A percentile compares a stretch with the other conserved stretches of the same genome.
phyloP scores from a whole-genome alignment of 2,113 vertebrate species.

The Spermophilus dauricus region DNA sequence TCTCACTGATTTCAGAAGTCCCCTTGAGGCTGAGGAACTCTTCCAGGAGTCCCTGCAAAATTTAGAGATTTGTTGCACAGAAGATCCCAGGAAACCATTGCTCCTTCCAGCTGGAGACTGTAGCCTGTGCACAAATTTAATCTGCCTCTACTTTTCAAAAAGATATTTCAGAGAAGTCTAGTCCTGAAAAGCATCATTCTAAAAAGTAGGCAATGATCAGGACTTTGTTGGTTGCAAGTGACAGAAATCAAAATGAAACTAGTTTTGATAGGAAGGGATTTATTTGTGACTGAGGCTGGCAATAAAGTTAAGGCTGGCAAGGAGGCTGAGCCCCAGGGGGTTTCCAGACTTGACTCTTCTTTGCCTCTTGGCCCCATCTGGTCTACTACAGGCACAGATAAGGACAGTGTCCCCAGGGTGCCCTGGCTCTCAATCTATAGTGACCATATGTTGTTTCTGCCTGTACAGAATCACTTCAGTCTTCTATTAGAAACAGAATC shows the following conservation, averaged over 20 bases:
- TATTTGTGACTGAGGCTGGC: neutral
- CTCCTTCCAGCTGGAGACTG: neutral
- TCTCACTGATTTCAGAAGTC: constrained; percentile 3
- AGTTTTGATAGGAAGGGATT: neutral
- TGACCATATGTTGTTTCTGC: neutral
- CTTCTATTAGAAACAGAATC: neutral
- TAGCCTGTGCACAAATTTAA: neutral
- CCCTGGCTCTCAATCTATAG: neutral
- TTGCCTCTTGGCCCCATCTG: neutral
- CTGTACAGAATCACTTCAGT: neutral
- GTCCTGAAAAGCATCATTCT: neutral
- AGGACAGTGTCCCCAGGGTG: neutral
- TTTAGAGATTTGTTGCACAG: neutral
- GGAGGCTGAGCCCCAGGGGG: neutral
- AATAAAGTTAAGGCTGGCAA: neutral
- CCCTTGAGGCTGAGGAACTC: neutral
- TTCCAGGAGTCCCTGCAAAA: neutral
- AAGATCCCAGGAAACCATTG: neutral
- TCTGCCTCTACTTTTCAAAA: constrained; percentile 15
- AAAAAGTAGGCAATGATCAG: neutral
- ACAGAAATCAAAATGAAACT: constrained; percentile 52
- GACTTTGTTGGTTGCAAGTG: neutral
- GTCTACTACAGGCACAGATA: neutral
- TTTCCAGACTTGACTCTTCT: neutral
- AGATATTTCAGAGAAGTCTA: neutral